Evolutionary conservation across 2,113 vertebrate species (phyloP).

Genomic region (Ia io): DNA sequence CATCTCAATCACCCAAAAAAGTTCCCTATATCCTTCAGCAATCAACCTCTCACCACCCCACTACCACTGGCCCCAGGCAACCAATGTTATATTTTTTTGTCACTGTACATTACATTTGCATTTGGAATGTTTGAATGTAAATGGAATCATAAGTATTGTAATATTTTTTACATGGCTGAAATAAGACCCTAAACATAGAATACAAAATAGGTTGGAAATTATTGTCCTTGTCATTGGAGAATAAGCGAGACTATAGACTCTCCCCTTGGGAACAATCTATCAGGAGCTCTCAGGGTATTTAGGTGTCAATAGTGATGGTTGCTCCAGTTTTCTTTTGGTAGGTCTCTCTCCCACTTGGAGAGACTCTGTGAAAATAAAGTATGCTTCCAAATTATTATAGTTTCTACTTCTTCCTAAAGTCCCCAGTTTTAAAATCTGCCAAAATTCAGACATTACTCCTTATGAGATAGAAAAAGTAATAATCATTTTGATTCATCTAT

Average conservation of each 20-base stretch:
- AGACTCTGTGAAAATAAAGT: background rate
- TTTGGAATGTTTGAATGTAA: background rate
- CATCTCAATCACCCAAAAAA: background rate
- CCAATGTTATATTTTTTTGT: background rate
- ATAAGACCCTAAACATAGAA: background rate
- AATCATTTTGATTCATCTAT: conserved; percentile 25
- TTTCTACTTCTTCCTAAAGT: conserved; percentile 2
- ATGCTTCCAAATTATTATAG: background rate
- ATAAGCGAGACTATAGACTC: background rate
- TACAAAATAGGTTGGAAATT: background rate
- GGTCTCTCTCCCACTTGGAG: background rate
- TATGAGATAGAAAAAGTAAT: background rate
- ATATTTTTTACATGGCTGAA: background rate
- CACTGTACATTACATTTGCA: background rate
- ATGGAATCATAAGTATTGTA: background rate
- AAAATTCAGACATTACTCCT: background rate
- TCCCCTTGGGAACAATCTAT: background rate
- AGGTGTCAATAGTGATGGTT: background rate
- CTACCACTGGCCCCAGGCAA: background rate
- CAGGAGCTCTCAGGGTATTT: background rate
- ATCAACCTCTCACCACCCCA: background rate
- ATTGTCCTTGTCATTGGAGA: background rate
- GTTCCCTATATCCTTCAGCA: background rate
- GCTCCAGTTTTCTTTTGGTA: background rate
- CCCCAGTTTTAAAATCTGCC: background rate